Percentiles rank a stretch among this genome's conserved stretches.
Evolutionary conservation across 1,140 invertebrate species (phyloP).

Genomic region (Aphaenogaster ashmeadi): DNA sequence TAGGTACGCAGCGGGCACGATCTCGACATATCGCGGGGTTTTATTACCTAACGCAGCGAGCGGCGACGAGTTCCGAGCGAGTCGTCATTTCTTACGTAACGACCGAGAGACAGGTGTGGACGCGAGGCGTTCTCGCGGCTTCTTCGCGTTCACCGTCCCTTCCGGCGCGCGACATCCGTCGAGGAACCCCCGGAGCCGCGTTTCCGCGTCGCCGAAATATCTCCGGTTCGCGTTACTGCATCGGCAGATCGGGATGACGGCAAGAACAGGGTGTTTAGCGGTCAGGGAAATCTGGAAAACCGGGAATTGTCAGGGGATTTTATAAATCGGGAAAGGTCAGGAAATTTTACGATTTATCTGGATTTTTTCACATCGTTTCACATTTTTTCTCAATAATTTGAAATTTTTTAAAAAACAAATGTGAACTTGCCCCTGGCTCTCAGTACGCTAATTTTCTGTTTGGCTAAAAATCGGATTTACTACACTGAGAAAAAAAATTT

Average conservation of each 20-base stretch:
- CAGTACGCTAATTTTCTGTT: too few species aligned
- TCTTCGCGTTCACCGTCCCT: background rate
- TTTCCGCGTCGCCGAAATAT: background rate
- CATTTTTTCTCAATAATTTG: too few species aligned
- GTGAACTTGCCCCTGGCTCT: too few species aligned
- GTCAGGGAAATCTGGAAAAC: too few species aligned
- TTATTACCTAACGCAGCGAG: conserved; percentile 14
- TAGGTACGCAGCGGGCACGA: background rate
- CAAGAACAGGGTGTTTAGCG: background rate
- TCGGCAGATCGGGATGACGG: background rate
- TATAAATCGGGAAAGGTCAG: too few species aligned
- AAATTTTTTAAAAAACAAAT: too few species aligned
- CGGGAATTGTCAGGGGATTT: too few species aligned
- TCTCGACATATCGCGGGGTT: background rate
- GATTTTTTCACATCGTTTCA: too few species aligned
- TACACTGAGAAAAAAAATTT: too few species aligned
- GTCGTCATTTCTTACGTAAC: conserved; percentile 44
- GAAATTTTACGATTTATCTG: too few species aligned
- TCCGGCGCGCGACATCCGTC: background rate
- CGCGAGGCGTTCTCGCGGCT: background rate
- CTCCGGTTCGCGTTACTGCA: background rate
- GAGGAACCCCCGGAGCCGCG: too few species aligned
- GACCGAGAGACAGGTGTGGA: background rate
- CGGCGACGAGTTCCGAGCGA: background rate
- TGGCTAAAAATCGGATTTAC: too few species aligned